Conservation (phyloP, 2,113 vertebrate species). For the Aviceda subcristata region DNA sequence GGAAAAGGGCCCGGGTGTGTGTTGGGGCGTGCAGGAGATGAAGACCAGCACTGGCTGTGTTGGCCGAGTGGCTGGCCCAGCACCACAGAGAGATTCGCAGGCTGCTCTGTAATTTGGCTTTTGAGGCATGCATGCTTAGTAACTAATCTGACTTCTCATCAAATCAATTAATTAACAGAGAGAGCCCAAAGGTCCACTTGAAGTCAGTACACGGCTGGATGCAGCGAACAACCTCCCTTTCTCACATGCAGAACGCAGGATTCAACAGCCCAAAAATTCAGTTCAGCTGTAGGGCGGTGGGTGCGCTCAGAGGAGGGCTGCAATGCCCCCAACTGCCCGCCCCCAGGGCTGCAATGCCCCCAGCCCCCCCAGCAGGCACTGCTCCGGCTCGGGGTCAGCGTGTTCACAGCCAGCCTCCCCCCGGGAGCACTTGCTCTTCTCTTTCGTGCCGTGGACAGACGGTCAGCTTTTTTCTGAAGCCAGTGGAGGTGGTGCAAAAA, state of each 20-base stretch:
- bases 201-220: neutral
- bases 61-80: neutral
- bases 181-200: neutral
- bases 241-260: neutral
- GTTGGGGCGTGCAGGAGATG: neutral
- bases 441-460: fast-evolving
- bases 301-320: neutral
- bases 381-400: neutral
- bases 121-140: neutral
- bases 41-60: neutral
- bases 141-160: neutral
- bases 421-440: neutral
- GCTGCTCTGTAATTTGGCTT: neutral
- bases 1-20: fast-evolving
- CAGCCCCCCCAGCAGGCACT: neutral
- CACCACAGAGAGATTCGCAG: neutral
- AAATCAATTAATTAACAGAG: neutral
- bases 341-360: neutral
- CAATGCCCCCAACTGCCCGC: neutral
- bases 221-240: neutral
- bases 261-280: fast-evolving
- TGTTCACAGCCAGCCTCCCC: fast-evolving
- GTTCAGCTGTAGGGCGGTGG: fast-evolving
- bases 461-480: neutral
- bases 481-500: neutral